Percentiles rank a stretch among this genome's conserved stretches.
These are phyloP conservation scores for Heliconius eleuchia DNA, from an alignment of 1,140 invertebrate species.

Conservation along the genomic window DNA sequence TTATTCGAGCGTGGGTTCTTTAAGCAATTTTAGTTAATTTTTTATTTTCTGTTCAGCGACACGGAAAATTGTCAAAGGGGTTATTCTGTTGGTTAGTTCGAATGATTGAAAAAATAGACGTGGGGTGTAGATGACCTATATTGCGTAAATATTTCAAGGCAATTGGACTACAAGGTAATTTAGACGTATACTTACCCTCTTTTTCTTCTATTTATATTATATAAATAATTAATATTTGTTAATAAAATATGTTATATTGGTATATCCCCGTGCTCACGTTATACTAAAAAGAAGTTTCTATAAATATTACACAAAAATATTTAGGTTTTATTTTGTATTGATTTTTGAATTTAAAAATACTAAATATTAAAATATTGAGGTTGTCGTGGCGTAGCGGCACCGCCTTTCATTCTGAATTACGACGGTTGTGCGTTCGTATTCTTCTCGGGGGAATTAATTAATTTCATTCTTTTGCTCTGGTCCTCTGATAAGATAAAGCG, in stretches of 20 bases:
- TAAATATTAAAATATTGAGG: too few species aligned
- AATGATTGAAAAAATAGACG: slow-evolving; percentile 16
- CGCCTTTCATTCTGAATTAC: too few species aligned
- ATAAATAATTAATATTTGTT: not conserved
- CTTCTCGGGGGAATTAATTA: too few species aligned
- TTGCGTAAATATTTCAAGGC: slow-evolving; percentile 16
- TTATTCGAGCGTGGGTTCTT: not conserved
- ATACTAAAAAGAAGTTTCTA: not conserved
- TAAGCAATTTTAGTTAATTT: not conserved
- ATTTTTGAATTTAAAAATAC: too few species aligned
- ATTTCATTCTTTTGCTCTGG: too few species aligned
- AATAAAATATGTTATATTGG: not conserved
- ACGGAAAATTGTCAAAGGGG: slow-evolving; percentile 21
- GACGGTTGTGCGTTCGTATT: too few species aligned
- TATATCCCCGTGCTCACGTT: not conserved
- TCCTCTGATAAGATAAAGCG: too few species aligned
- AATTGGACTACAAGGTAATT: slow-evolving; percentile 7
- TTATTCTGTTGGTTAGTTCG: slow-evolving; percentile 24
- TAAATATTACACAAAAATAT: too few species aligned
- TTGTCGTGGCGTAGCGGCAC: too few species aligned
- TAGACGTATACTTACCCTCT: not conserved
- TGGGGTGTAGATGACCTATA: slow-evolving; percentile 21
- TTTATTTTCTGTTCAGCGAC: not conserved
- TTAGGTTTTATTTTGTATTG: too few species aligned
- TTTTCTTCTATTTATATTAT: not conserved